Evolutionary conservation across 2,113 vertebrate genomes (phyloP), one percentile per base, ranked within the genome.

Genomic region (Morone chrysops): DNA sequence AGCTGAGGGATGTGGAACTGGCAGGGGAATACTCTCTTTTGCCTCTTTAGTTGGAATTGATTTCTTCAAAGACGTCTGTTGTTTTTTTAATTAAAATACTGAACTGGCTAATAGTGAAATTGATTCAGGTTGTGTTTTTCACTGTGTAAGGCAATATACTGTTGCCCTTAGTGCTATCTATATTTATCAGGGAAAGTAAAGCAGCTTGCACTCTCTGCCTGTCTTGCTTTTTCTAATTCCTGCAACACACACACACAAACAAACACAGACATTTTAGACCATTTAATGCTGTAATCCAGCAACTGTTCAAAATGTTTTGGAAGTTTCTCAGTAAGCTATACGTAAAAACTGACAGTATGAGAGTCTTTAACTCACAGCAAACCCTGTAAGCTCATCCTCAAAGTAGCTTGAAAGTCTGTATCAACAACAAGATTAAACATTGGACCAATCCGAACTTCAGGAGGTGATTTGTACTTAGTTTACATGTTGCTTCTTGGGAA

Each of bases 31-130:
- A 90, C 76, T 87, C 67, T 90, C 72, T 56, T 76, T 89, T 80
- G 69, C 83, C 90, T 92, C 92, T 92, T 90, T 89, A 93, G 88
- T 80, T 89, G 78, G 69, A 89, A 94, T 94, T 90, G 92, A 94
- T 94, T 92, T 92, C 89, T 92, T 93, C 90, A 94, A 93, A 94
- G 90, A 86, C 77, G 56, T 88, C 91, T 85, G 92, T 94, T 94
- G 84, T 91, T 93, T 94, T 31, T 95, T 94, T 93, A 94, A 94
- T 94, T 93, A 93, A 93, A 94, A 93, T 89, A 91, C 78, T 91
- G 90, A 94, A 91, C 86, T 89, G 81, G 91, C 91, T 95, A 94
- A 94, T 94, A 93, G 94, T 92, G 84, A 90, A 92, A 95, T 94
- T 94, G 94, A 94, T 92, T 89, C 73, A 79, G 84, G 87, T 92